Evolutionary conservation across 2,888 invertebrate species (phyloP).

Genomic region (Macrophya annulata): DNA sequence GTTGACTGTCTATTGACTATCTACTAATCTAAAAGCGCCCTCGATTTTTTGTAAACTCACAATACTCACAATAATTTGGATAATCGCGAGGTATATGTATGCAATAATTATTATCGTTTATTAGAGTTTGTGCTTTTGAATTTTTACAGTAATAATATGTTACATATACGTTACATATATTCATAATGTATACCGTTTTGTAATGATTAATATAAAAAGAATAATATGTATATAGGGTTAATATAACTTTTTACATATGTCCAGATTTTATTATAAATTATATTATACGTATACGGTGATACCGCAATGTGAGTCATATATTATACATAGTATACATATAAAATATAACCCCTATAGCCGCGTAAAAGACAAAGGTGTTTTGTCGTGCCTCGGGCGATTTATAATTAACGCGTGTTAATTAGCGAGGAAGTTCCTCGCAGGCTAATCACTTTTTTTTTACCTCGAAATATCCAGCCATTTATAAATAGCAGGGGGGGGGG

Average conservation of each 20-base stretch:
- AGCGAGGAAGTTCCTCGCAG: conserved; percentile 43
- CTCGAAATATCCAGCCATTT: conserved; percentile 34
- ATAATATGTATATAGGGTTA: neutral
- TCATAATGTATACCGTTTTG: neutral
- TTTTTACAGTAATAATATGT: neutral
- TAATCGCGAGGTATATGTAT: neutral
- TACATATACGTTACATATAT: neutral
- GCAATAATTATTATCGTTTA: neutral
- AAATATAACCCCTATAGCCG: neutral
- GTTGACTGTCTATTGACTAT: neutral
- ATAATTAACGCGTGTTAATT: conserved; percentile 60
- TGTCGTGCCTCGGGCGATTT: conserved; percentile 32
- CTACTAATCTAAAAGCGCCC: neutral
- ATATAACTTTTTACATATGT: neutral
- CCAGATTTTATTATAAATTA: neutral
- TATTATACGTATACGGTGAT: neutral
- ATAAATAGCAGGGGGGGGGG: conserved; percentile 7
- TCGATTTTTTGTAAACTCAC: neutral
- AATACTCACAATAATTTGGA: too few species aligned
- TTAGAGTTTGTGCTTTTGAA: neutral
- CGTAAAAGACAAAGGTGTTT: conserved; percentile 38
- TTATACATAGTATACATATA: neutral
- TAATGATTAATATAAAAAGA: neutral
- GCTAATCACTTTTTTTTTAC: conserved; percentile 36
- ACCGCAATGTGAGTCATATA: conserved; percentile 6